These are phyloP conservation scores for Epinotia nisella DNA, from an alignment of 2,888 invertebrate genomes.

Conservation along the genomic window DNA sequence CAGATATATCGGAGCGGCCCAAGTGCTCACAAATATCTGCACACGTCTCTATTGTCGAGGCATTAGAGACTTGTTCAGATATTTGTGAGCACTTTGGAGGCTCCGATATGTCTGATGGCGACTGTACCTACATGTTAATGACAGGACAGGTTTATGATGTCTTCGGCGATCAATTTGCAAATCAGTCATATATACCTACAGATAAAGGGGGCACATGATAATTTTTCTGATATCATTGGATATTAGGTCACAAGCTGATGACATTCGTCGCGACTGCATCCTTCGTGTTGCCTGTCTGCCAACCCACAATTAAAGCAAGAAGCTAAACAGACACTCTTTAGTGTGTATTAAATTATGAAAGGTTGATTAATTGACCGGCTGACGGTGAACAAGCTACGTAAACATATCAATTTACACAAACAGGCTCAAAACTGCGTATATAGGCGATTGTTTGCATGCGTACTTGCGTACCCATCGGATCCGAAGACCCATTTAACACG, in stretches of 20 bases:
- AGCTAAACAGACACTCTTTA: not conserved
- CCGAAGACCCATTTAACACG: slow-evolving; percentile 36
- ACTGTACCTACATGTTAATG: too few relatives aligned
- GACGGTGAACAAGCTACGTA: slow-evolving; percentile 14
- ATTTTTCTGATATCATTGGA: not conserved
- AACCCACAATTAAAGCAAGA: not conserved
- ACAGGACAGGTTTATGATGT: not conserved
- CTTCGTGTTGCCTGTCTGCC: not conserved
- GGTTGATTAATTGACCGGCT: slow-evolving; percentile 15
- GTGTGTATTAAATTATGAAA: not conserved
- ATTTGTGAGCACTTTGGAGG: too few relatives aligned
- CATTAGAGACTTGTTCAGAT: too few relatives aligned
- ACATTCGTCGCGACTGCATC: too few relatives aligned
- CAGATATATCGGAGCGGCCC: too few relatives aligned
- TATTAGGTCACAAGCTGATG: not conserved
- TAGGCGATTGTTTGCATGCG: slow-evolving; percentile 25
- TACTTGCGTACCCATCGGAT: slow-evolving; percentile 14
- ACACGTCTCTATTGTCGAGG: too few relatives aligned
- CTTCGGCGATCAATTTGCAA: not conserved
- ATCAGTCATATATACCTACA: not conserved
- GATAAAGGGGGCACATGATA: not conserved
- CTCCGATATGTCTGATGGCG: too few relatives aligned
- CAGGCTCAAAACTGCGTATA: slow-evolving; percentile 20
- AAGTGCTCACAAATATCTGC: too few relatives aligned
- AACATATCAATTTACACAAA: slow-evolving; percentile 35